Percentiles rank a stretch among this genome's conserved stretches.
Conservation (phyloP, 2,888 invertebrate species). For the Drosophila maculinotata region DNA sequence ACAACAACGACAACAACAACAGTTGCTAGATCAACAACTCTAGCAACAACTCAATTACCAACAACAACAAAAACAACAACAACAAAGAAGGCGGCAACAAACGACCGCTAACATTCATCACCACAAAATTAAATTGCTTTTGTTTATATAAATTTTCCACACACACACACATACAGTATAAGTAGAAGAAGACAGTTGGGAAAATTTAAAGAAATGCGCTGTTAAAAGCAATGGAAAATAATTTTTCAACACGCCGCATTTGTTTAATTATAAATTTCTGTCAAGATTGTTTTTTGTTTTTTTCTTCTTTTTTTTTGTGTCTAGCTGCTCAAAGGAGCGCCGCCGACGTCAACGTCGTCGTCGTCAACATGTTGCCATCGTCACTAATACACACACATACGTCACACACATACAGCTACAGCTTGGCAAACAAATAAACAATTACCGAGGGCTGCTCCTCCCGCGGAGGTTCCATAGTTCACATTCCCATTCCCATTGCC, state of each 20-base stretch:
- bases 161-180: conserved; percentile 6
- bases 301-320: not conserved
- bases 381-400: conserved; percentile 24
- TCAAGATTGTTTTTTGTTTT: conserved; percentile 64
- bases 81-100: conserved; percentile 44
- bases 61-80: conserved; percentile 51
- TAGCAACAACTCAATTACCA: conserved; percentile 74
- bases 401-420: conserved; percentile 19
- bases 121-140: conserved; percentile 76
- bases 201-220: conserved; percentile 72
- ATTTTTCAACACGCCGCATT: conserved; percentile 74
- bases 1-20: conserved; percentile 28
- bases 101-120: conserved; percentile 74
- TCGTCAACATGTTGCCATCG: conserved; percentile 69
- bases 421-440: conserved; percentile 73
- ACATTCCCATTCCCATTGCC: conserved; percentile 7
- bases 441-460: conserved; percentile 55
- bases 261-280: conserved; percentile 80
- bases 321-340: conserved; percentile 71
- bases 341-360: conserved; percentile 60
- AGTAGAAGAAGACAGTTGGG: conserved; percentile 55
- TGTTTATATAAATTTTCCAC: conserved; percentile 71
- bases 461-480: conserved; percentile 23
- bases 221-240: conserved; percentile 74
- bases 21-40: conserved; percentile 55